phyloP scores from a whole-genome alignment of 1,140 invertebrate genomes.

The Cylas formicarius region DNA sequence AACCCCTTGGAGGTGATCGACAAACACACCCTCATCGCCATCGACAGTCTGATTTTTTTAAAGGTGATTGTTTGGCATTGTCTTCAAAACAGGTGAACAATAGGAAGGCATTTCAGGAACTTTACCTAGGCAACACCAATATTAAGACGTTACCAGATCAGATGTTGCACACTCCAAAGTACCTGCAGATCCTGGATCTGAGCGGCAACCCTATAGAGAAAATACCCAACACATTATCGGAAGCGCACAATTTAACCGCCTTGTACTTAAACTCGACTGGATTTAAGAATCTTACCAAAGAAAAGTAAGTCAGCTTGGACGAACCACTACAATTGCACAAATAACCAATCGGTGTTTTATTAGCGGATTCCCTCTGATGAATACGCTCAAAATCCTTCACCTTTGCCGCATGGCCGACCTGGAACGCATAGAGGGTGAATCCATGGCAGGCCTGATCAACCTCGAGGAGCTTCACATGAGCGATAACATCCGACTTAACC shows the following conservation, averaged over 20 bases:
- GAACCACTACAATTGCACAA: too few relatives aligned
- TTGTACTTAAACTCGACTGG: slow-evolving; percentile 64
- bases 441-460: slow-evolving; percentile 46
- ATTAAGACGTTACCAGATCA: slow-evolving; percentile 53
- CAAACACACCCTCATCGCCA: slow-evolving; percentile 50
- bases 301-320: slow-evolving; percentile 43
- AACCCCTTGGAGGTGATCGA: slow-evolving; percentile 62
- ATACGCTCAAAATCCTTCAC: slow-evolving; percentile 53
- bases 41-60: slow-evolving; percentile 55
- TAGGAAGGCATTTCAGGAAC: slow-evolving; percentile 42
- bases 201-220: slow-evolving; percentile 58
- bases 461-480: slow-evolving; percentile 49
- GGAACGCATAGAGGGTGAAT: slow-evolving; percentile 45
- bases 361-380: slow-evolving; percentile 55
- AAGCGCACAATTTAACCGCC: slow-evolving; percentile 50
- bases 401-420: slow-evolving; percentile 57
- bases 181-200: slow-evolving; percentile 57
- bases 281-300: slow-evolving; percentile 45
- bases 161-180: slow-evolving; percentile 57
- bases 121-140: slow-evolving; percentile 61
- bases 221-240: slow-evolving; percentile 53
- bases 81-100: neutral
- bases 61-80: slow-evolving; percentile 45
- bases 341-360: too few relatives aligned
- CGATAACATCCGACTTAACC: slow-evolving; percentile 51